Conservation (phyloP, 2,888 invertebrate genomes). For the Drosophila fulvimacula region DNA sequence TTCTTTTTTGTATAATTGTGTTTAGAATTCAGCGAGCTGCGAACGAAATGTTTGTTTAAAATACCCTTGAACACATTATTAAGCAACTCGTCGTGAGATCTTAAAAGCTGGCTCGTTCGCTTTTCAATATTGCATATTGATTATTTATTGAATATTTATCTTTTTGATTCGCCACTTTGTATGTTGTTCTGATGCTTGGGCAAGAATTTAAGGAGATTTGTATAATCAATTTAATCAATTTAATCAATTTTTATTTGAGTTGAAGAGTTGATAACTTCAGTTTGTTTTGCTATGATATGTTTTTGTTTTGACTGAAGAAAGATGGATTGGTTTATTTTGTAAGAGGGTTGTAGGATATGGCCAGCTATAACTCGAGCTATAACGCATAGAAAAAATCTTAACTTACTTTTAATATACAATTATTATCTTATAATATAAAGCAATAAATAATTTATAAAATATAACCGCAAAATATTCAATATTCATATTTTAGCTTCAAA, state of each 20-base stretch:
- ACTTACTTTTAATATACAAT: too few species aligned
- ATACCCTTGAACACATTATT: slow-evolving; percentile 28
- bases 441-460: background rate
- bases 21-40: slow-evolving; percentile 48
- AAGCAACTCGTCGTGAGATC: slow-evolving; percentile 30
- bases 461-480: background rate
- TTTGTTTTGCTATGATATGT: background rate
- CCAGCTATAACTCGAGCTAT: background rate
- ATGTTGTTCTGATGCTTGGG: background rate
- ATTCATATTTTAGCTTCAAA: background rate
- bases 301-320: too few species aligned
- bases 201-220: background rate
- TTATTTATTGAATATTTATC: slow-evolving; percentile 15
- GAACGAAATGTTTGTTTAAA: slow-evolving; percentile 35
- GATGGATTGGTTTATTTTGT: too few species aligned
- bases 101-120: background rate
- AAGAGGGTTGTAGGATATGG: background rate
- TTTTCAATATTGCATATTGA: slow-evolving; percentile 19
- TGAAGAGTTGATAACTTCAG: background rate
- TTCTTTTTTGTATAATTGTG: slow-evolving; percentile 50
- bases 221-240: background rate
- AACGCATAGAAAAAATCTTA: too few species aligned
- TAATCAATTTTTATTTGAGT: background rate
- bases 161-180: slow-evolving; percentile 14
- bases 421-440: too few species aligned